Percentiles rank a stretch among this genome's conserved stretches.
phyloP scores from a whole-genome alignment of 1,140 invertebrate species.

The Ctenoplectra terminalis region DNA sequence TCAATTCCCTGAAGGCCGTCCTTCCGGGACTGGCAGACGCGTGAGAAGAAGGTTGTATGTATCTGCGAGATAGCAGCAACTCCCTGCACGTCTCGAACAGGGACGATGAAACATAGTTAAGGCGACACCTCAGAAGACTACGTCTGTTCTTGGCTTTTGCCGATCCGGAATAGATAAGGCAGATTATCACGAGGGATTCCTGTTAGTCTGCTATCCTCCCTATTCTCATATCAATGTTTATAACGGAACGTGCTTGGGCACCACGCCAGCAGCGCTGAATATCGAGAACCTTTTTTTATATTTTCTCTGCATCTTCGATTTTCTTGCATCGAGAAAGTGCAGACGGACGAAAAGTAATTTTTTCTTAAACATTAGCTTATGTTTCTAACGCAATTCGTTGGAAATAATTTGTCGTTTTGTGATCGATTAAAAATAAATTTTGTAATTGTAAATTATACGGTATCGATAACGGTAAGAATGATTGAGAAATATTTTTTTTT shows the following conservation, averaged over 20 bases:
- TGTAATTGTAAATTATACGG: too few species aligned
- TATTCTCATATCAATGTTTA: slow-evolving; percentile 32
- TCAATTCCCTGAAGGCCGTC: slow-evolving; percentile 74
- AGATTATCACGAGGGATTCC: slow-evolving; percentile 47
- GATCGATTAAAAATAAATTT: too few species aligned
- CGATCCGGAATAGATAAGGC: slow-evolving; percentile 59
- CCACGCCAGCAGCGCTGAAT: background rate
- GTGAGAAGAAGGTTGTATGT: slow-evolving; percentile 52
- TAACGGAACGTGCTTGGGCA: slow-evolving; percentile 9
- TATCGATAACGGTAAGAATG: too few species aligned
- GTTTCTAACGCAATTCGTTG: background rate
- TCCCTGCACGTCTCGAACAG: slow-evolving; percentile 8
- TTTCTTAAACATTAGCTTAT: background rate
- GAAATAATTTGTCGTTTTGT: too few species aligned
- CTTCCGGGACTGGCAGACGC: slow-evolving; percentile 72
- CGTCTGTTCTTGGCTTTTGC: slow-evolving; percentile 38
- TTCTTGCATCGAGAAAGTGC: background rate
- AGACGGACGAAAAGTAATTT: too few species aligned
- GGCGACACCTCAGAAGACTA: slow-evolving; percentile 9
- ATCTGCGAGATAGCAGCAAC: slow-evolving; percentile 52
- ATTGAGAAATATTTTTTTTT: too few species aligned
- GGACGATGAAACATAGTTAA: slow-evolving; percentile 41
- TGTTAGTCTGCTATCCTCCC: background rate
- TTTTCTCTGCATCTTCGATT: background rate
- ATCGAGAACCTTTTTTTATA: background rate